Base-by-base conservation (phyloP, 2,797 vertebrate species). In the Megalops cyprinoides region DNA sequence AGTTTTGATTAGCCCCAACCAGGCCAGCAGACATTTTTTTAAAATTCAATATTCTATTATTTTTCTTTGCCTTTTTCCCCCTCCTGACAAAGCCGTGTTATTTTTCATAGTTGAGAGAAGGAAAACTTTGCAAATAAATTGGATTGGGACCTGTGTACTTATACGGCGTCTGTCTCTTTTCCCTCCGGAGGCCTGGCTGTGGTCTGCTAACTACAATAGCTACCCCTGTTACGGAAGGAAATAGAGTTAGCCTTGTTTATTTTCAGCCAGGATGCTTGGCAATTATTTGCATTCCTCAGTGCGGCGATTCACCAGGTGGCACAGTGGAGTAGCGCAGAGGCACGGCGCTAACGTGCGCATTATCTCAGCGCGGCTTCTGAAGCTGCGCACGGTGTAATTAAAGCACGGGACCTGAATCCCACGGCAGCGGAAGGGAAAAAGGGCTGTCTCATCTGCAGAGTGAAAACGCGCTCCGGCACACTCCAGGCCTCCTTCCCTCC, bases 361-460 rank as follows among this genome's bases (percentile, higher is more conserved):
- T 6, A 18, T 44, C 18, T 62, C 62, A 37, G 34, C 34, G 67
- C 31, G 15, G 62, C 62, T 71, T 44, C 42, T 31, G 65, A 23
- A n/a, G 67, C 67, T 12, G 18, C 44, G n/a, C 71, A 20, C n/a
- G 8, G 7, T 44, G 3, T 42, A 71, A 71, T 71, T 71, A 71
- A 71, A 44, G 67, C 23, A 39, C 67, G 71, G 67, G 37, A n/a
- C 71, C 44, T 10, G 34, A 71, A 44, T 71, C 67, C 42, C 37
- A 71, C 23, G 44, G 67, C 23, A n/a, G 18, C 10, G 20, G 39
- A 31, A 23, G 67, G 25, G 67, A 20, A 25, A 71, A 39, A 71
- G 6, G 10, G 67, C 67, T 44, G 18, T 18, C 37, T 71, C 39
- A 42, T 37, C 44, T 55, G 77, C 18, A 85, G 71, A 37, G 53